These are phyloP conservation scores for Leontopithecus rosalia DNA, from an alignment of 2,797 vertebrate species.

Conservation along the genomic window DNA sequence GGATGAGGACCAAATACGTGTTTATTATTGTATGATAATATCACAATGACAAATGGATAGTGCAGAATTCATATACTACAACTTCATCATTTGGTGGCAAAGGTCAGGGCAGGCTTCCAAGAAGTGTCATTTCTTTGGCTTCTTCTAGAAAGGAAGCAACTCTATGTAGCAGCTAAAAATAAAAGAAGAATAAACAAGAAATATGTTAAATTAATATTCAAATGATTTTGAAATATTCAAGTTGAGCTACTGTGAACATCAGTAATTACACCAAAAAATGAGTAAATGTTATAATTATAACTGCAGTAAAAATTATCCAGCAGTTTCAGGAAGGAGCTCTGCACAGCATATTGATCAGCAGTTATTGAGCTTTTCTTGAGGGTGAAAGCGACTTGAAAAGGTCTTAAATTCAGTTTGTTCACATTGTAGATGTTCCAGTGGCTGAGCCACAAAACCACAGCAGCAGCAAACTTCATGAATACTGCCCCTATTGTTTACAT, in stretches of 20 bases:
- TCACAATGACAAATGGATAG: not conserved
- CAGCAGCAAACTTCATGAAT: not conserved
- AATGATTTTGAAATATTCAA: conserved; percentile 80
- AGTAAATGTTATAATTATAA: conserved; percentile 82
- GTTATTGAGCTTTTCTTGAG: conserved; percentile 45
- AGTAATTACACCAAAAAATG: conserved; percentile 80
- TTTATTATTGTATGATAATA: not conserved
- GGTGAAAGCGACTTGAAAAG: not conserved
- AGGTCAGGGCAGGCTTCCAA: not conserved
- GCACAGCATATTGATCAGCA: conserved; percentile 72
- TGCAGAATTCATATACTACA: not conserved
- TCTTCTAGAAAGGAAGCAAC: conserved; percentile 55
- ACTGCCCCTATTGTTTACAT: conserved; percentile 37
- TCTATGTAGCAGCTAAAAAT: conserved; percentile 67
- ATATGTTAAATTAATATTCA: conserved; percentile 80
- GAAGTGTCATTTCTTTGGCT: not conserved
- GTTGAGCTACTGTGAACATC: conserved; percentile 74
- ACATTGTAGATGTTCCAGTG: not conserved
- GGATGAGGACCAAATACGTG: not conserved
- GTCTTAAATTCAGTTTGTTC: conserved; percentile 18
- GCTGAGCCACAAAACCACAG: not conserved
- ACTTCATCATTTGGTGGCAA: not conserved
- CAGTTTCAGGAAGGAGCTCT: conserved; percentile 64
- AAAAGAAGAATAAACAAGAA: conserved; percentile 73
- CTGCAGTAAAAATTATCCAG: conserved; percentile 79